Percentiles rank a stretch among this genome's conserved stretches.
Conservation (phyloP, 2,888 invertebrate species). For the Dendrolimus houi region DNA sequence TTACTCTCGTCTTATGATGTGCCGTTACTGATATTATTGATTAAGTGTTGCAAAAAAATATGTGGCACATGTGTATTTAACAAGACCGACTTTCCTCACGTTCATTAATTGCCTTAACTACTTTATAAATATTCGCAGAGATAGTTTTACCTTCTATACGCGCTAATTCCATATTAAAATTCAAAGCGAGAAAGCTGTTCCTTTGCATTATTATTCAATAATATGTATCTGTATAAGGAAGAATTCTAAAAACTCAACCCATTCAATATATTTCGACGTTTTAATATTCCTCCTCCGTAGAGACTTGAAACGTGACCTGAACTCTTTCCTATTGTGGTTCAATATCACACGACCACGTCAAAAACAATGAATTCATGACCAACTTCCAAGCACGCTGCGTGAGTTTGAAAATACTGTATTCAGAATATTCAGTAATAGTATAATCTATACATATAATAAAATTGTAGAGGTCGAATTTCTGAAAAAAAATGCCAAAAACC, state of each 20-base stretch:
- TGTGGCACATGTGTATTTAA: neutral
- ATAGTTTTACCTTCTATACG: too few relatives aligned
- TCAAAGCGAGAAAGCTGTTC: constrained; percentile 12
- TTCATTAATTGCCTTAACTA: neutral
- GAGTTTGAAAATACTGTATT: constrained; percentile 36
- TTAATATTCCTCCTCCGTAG: constrained; percentile 59
- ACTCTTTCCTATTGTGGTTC: constrained; percentile 66
- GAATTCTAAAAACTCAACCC: constrained; percentile 60
- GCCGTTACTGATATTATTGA: constrained; percentile 22
- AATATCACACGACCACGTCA: constrained; percentile 63
- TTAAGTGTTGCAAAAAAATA: constrained; percentile 13
- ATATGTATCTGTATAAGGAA: constrained; percentile 28
- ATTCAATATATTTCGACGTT: constrained; percentile 44
- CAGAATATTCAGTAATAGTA: constrained; percentile 52
- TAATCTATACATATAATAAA: too few relatives aligned
- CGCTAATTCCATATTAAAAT: constrained; percentile 1
- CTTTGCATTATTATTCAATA: constrained; percentile 20
- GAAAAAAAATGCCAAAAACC: too few relatives aligned
- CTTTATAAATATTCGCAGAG: too few relatives aligned
- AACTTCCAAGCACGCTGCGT: constrained; percentile 51
- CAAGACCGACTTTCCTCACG: neutral
- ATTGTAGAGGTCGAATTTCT: too few relatives aligned
- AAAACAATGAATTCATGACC: constrained; percentile 71
- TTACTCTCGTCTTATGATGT: constrained; percentile 23
- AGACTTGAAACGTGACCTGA: constrained; percentile 61